Percentiles rank a stretch among this genome's conserved stretches.
Conservation (phyloP, 2,797 vertebrate species). For the Sebastolobus altivelis region DNA sequence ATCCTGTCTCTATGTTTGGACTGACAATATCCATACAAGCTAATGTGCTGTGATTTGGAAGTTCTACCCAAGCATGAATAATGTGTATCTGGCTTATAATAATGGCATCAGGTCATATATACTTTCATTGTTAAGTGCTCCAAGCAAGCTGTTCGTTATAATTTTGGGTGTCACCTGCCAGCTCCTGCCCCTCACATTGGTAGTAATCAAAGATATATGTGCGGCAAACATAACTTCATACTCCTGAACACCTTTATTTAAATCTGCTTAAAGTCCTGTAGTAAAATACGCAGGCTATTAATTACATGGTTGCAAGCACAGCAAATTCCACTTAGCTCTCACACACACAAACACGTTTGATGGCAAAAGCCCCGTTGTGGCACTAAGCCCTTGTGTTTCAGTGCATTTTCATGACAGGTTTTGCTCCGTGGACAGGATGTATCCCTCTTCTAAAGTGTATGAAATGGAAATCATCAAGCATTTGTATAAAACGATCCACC, state of each 20-base stretch:
- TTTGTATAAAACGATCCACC: constrained; percentile 78
- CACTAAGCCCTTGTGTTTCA: constrained; percentile 80
- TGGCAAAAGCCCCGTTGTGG: constrained; percentile 74
- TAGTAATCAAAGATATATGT: neutral
- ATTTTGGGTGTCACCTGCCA: neutral
- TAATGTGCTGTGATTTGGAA: neutral
- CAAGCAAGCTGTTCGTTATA: neutral
- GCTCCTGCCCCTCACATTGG: neutral
- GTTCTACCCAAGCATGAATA: neutral
- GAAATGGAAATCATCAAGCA: constrained; percentile 82
- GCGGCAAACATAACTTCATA: constrained; percentile 6
- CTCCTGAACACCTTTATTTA: constrained; percentile 50
- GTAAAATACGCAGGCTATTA: constrained; percentile 70
- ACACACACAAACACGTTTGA: constrained; percentile 70
- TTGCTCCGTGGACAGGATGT: constrained; percentile 72
- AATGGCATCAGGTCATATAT: neutral
- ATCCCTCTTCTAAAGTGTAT: constrained; percentile 83
- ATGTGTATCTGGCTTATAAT: neutral
- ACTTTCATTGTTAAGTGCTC: neutral
- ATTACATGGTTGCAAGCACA: constrained; percentile 64
- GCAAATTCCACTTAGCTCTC: constrained; percentile 60
- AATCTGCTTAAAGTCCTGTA: constrained; percentile 54
- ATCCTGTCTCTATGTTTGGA: neutral
- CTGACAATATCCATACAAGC: neutral
- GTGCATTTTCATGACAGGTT: constrained; percentile 81